A percentile compares a stretch with the other conserved stretches of the same genome.
Conservation (phyloP, 2,888 invertebrate species). For the Lithophane socia region DNA sequence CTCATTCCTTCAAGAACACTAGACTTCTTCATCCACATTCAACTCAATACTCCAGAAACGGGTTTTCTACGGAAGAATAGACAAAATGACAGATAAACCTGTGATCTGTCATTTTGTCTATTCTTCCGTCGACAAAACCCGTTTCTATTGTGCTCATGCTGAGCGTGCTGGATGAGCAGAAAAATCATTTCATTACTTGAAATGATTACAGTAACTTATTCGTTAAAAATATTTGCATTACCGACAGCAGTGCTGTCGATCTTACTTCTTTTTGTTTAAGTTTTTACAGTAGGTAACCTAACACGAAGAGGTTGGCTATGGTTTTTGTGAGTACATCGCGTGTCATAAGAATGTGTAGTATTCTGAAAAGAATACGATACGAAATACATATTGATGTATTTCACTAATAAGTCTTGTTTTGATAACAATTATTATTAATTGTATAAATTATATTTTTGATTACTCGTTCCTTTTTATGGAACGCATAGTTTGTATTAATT, state of each 20-base stretch:
- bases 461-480: background rate
- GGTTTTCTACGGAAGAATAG: too few species aligned
- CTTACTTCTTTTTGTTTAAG: constrained; percentile 34
- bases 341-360: constrained; percentile 13
- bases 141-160: too few species aligned
- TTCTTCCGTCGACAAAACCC: too few species aligned
- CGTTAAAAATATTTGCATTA: constrained; percentile 16
- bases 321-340: constrained; percentile 45
- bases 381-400: constrained; percentile 43
- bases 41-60: background rate
- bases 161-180: background rate
- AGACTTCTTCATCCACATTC: background rate
- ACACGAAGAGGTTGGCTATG: constrained; percentile 8
- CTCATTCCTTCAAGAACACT: background rate
- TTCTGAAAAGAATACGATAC: constrained; percentile 12
- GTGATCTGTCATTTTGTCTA: too few species aligned
- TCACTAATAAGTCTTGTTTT: background rate
- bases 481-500: too few species aligned
- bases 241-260: background rate
- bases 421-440: constrained; percentile 12
- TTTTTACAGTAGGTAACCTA: constrained; percentile 34
- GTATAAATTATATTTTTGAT: constrained; percentile 35
- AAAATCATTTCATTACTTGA: background rate
- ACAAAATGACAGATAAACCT: too few species aligned
- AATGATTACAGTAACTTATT: background rate